Percentiles rank a stretch among this genome's conserved stretches.
These are phyloP conservation scores for Oryzias woworae DNA, from an alignment of 2,113 vertebrate species.

Conservation along the genomic window DNA sequence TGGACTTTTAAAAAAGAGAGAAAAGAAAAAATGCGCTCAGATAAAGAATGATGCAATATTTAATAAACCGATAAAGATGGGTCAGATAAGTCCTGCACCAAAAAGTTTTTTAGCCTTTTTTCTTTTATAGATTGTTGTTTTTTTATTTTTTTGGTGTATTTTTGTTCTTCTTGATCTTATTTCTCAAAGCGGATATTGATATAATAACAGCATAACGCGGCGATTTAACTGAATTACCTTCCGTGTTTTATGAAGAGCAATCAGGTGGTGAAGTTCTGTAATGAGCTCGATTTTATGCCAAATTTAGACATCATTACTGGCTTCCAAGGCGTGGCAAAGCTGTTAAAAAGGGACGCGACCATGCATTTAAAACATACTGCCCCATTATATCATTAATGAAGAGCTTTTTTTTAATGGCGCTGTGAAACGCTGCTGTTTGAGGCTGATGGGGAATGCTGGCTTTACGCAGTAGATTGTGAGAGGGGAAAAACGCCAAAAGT, in stretches of 20 bases:
- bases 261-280: constrained; percentile 94
- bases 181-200: constrained; percentile 72
- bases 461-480: constrained; percentile 12
- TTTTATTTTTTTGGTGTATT: background rate
- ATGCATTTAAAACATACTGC: constrained; percentile 74
- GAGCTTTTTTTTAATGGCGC: constrained; percentile 63
- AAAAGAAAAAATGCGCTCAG: constrained; percentile 15
- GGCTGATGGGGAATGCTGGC: constrained; percentile 30
- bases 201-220: constrained; percentile 76
- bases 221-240: constrained; percentile 97
- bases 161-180: constrained; percentile 7
- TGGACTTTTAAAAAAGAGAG: constrained; percentile 32
- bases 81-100: constrained; percentile 21
- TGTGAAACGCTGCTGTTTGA: constrained; percentile 61
- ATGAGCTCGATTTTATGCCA: constrained; percentile 99
- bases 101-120: background rate
- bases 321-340: constrained; percentile 82
- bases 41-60: constrained; percentile 15
- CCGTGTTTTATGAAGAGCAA: constrained; percentile 94
- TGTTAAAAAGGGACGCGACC: constrained; percentile 73
- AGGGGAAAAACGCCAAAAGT: background rate
- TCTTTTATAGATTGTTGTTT: constrained; percentile 3
- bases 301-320: constrained; percentile 93
- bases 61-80: constrained; percentile 16
- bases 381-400: constrained; percentile 73